These are phyloP conservation scores for Chymomyza fuscimana DNA, from an alignment of 2,888 invertebrate species.

Conservation along the genomic window DNA sequence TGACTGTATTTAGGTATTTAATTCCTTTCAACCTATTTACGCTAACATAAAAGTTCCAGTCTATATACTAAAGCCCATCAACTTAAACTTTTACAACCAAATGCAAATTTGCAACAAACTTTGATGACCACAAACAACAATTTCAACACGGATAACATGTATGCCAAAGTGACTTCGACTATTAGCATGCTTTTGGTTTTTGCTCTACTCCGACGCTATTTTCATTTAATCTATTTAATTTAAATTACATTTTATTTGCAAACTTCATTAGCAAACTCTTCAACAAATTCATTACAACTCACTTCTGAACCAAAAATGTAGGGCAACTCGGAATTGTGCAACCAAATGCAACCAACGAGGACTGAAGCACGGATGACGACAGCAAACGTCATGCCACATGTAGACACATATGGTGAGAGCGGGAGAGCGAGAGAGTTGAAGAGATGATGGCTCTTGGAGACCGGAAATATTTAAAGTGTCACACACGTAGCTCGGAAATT, in stretches of 20 bases:
- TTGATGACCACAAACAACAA: conserved; percentile 16
- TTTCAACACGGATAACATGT: conserved; percentile 35
- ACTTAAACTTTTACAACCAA: conserved; percentile 48
- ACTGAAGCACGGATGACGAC: conserved; percentile 15
- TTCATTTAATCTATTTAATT: conserved; percentile 62
- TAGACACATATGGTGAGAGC: conserved; percentile 20
- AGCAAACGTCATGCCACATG: conserved; percentile 8
- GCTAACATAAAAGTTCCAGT: conserved; percentile 19
- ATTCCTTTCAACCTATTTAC: not conserved
- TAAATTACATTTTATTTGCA: conserved; percentile 65
- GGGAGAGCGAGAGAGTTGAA: conserved; percentile 4
- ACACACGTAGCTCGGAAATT: conserved; percentile 69
- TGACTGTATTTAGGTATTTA: not conserved
- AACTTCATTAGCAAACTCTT: conserved; percentile 69
- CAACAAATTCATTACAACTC: conserved; percentile 66
- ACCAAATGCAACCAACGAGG: conserved; percentile 29
- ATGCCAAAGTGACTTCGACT: not conserved
- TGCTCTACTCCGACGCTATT: conserved; percentile 25
- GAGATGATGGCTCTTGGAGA: conserved; percentile 56
- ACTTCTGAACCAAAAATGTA: conserved; percentile 65
- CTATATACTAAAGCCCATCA: conserved; percentile 16
- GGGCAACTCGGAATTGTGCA: conserved; percentile 49
- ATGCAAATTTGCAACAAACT: conserved; percentile 26
- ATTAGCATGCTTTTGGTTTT: not conserved
- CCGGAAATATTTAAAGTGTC: conserved; percentile 75